A percentile compares a stretch with the other conserved stretches of the same genome.
These are phyloP conservation scores for Hyaena hyaena DNA, from an alignment of 2,113 vertebrate genomes.

Conservation along the genomic window DNA sequence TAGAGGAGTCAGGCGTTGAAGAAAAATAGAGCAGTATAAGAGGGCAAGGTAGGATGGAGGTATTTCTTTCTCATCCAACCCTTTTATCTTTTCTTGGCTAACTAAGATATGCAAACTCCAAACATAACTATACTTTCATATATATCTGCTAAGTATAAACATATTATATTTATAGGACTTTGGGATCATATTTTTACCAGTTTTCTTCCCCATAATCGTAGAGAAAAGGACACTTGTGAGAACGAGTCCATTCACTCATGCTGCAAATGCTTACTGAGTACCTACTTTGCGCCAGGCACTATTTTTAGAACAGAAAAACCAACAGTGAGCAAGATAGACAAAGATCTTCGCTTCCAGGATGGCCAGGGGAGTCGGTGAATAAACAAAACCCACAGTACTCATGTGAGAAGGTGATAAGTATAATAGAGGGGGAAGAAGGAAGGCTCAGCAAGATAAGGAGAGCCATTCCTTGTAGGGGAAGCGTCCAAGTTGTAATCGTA, in stretches of 20 bases:
- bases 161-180: neutral
- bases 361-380: neutral
- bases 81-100: conserved; percentile 17
- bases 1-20: neutral
- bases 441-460: neutral
- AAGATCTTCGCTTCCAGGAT: neutral
- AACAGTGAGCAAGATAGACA: neutral
- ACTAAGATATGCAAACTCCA: neutral
- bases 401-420: neutral
- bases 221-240: neutral
- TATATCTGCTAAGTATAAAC: neutral
- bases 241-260: neutral
- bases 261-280: neutral
- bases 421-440: neutral
- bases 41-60: neutral
- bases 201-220: neutral
- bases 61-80: neutral
- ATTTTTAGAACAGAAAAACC: neutral
- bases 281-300: neutral
- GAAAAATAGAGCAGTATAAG: neutral
- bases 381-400: neutral
- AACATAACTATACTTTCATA: neutral
- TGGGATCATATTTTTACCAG: neutral
- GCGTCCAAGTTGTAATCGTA: neutral
- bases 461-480: neutral